Base-by-base conservation (phyloP, 2,797 vertebrate genomes). In the Otus scops region DNA sequence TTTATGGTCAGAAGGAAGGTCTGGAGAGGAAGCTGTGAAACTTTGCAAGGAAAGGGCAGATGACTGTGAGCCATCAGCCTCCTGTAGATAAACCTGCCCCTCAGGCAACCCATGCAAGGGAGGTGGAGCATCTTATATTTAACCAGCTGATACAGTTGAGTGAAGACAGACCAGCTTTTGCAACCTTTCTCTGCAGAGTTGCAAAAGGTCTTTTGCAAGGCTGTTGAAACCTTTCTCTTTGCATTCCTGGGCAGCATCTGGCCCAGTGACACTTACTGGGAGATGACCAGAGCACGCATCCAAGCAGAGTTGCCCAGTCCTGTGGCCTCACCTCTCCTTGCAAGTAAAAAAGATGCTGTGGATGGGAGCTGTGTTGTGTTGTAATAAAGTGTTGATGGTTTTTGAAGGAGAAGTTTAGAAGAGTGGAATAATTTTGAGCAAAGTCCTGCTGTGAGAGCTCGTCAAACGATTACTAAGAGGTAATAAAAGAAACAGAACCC, bases 401-500 rank as follows among this genome's bases (percentile, higher is more conserved):
- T 92, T 56, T 59, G 60, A 23, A 41, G 51, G 53, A 74, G 91
- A 88, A 86, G 47, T 86, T 96, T 48, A 5, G 89, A 79, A 60
- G 73, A 48, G 17, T 79, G 88, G 61, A 93, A 93, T 77, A 68
- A 53, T 89, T 51, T 38, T 43, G 26, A 91, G 80, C 59, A 30
- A 79, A 76, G 47, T 76, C 91, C 89, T 63, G 93, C 92, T 89
- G 88, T 50, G 94, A 79, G 91, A 76, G 30, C 63, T 93, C 23
- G 14, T 88, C 74, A 50, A 70, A 88, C 51, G 1, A 63, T 94
- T 90, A 48, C 80, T 13, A 34, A 53, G 63, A 88, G 79, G 87
- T 77, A 93, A 95, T 82, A 88, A 93, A 95, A 88, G 89, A 74
- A 76, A 63, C 85, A 88, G 85, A 95, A 91, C 84, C 59, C 59